phyloP scores from a whole-genome alignment of 1,140 invertebrate genomes.

The Sinonovacula constricta region DNA sequence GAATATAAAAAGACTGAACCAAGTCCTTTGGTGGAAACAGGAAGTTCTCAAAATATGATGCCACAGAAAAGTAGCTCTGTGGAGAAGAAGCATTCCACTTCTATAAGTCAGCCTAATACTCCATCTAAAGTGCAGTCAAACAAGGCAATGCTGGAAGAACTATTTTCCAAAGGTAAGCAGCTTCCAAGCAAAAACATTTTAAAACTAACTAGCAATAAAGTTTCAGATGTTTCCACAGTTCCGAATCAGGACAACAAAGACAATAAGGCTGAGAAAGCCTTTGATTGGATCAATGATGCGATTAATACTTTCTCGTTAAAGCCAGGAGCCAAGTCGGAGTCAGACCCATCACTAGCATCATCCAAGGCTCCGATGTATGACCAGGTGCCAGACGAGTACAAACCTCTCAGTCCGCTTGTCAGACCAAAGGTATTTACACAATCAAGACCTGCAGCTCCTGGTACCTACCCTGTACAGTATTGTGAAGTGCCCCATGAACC shows the following conservation, averaged over 20 bases:
- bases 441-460: not conserved
- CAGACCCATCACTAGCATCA: slow-evolving; percentile 17
- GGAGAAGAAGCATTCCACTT: slow-evolving; percentile 27
- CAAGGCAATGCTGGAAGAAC: slow-evolving; percentile 44
- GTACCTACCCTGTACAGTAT: slow-evolving; percentile 56
- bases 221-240: not conserved
- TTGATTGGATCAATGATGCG: slow-evolving; percentile 78
- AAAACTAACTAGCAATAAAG: slow-evolving; percentile 1
- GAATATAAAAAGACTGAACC: slow-evolving; percentile 48
- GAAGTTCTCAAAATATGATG: slow-evolving; percentile 24
- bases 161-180: slow-evolving; percentile 36
- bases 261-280: slow-evolving; percentile 71
- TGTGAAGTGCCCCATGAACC: slow-evolving; percentile 68
- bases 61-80: slow-evolving; percentile 28
- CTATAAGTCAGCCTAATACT: not conserved
- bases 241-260: slow-evolving; percentile 1
- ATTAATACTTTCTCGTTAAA: slow-evolving; percentile 69
- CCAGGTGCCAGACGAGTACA: slow-evolving; percentile 51
- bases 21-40: slow-evolving; percentile 10
- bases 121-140: slow-evolving; percentile 40
- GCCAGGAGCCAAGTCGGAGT: slow-evolving; percentile 49
- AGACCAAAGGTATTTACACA: slow-evolving; percentile 15
- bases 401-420: not conserved
- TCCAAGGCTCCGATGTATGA: slow-evolving; percentile 44
- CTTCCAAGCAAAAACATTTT: slow-evolving; percentile 37